Evolutionary conservation across 2,888 invertebrate genomes (phyloP).

Genomic region (Sceliomorpha sp.): DNA sequence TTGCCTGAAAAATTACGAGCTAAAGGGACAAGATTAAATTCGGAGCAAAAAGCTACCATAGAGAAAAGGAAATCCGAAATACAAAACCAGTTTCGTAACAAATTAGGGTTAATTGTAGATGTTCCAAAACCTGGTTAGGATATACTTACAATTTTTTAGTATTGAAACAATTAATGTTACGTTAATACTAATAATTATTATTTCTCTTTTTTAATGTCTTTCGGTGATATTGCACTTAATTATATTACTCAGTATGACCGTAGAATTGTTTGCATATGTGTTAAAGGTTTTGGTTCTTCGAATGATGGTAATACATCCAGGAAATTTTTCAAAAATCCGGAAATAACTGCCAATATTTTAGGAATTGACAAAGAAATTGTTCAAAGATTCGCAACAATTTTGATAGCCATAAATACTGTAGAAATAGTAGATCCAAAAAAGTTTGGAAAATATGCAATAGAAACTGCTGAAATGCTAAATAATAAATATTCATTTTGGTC

Average conservation of each 20-base stretch:
- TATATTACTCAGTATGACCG: too few relatives aligned
- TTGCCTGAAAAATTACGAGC: too few relatives aligned
- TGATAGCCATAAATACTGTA: background rate
- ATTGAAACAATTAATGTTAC: too few relatives aligned
- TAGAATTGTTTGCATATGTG: too few relatives aligned
- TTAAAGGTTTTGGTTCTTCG: background rate
- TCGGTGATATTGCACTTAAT: too few relatives aligned
- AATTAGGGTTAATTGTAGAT: conserved; percentile 3
- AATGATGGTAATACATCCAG: conserved; percentile 1
- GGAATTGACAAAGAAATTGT: background rate
- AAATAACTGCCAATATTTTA: background rate
- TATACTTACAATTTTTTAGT: too few relatives aligned
- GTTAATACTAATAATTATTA: too few relatives aligned
- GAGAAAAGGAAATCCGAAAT: too few relatives aligned
- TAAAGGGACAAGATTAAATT: too few relatives aligned
- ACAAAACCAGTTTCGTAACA: too few relatives aligned
- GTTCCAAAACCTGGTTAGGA: background rate
- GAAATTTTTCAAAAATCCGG: background rate
- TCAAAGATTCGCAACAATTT: background rate
- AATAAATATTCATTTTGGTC: conserved; percentile 12
- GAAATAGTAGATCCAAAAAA: background rate
- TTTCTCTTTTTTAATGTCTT: too few relatives aligned
- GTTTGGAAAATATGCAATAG: conserved; percentile 2
- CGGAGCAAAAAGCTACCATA: too few relatives aligned
- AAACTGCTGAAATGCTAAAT: conserved; percentile 1